Conservation (phyloP, 2,888 invertebrate genomes). For the Pammene fasciana region DNA sequence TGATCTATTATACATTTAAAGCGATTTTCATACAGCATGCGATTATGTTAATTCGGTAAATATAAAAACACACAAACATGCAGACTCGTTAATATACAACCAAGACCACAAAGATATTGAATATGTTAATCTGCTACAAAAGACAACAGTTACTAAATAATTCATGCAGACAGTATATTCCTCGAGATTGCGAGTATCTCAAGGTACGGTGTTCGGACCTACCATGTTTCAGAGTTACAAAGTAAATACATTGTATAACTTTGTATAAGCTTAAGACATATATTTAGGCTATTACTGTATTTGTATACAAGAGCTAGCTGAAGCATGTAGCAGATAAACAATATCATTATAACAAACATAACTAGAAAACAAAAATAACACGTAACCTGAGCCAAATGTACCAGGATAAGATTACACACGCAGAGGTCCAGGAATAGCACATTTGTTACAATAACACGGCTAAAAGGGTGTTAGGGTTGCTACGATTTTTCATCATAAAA, state of each 20-base stretch:
- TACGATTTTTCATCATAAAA: conserved; percentile 36
- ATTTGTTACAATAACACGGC: conserved; percentile 37
- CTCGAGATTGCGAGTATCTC: background rate
- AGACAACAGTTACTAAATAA: conserved; percentile 19
- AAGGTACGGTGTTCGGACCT: background rate
- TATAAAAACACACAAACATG: conserved; percentile 24
- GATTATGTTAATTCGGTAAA: background rate
- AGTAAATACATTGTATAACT: background rate
- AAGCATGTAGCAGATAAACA: conserved; percentile 24
- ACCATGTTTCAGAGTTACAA: background rate
- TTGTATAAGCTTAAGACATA: background rate
- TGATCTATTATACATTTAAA: too few species aligned
- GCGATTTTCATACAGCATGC: background rate
- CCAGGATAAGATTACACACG: conserved; percentile 36
- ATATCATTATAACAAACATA: conserved; percentile 5
- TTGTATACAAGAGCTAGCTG: background rate
- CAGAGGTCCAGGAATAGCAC: conserved; percentile 28
- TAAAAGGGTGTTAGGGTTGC: conserved; percentile 39
- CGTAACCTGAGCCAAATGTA: conserved; percentile 36
- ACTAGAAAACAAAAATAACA: conserved; percentile 12
- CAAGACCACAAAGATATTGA: conserved; percentile 19
- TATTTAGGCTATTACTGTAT: background rate
- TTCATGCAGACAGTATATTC: conserved; percentile 8
- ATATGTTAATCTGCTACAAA: conserved; percentile 18
- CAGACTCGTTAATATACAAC: conserved; percentile 13